Percentiles rank a stretch among this genome's conserved stretches.
These are phyloP conservation scores for Acleris emargana DNA, from an alignment of 2,888 invertebrate species.

Conservation along the genomic window DNA sequence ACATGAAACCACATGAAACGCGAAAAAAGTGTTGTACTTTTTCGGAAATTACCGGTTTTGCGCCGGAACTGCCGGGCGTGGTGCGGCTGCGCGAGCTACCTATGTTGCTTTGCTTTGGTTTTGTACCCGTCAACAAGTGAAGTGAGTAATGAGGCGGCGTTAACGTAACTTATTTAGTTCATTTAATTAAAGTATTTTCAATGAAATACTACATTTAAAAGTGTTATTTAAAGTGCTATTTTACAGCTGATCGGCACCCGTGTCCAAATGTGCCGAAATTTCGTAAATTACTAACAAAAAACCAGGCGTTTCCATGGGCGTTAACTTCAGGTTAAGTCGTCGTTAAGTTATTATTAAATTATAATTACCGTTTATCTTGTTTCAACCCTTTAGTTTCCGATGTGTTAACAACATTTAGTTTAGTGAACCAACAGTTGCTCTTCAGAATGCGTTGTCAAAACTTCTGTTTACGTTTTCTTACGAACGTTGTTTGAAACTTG, in stretches of 20 bases:
- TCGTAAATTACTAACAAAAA: conserved; percentile 50
- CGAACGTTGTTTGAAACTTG: conserved; percentile 48
- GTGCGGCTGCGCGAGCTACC: conserved; percentile 75
- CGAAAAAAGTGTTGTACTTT: conserved; percentile 12
- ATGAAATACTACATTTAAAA: conserved; percentile 46
- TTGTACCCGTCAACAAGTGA: conserved; percentile 58
- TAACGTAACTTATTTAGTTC: conserved; percentile 66
- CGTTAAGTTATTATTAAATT: conserved; percentile 75
- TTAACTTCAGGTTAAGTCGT: conserved; percentile 75
- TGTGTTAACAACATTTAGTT: neutral
- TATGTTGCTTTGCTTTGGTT: conserved; percentile 41
- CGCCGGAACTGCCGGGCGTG: conserved; percentile 70
- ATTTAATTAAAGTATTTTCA: conserved; percentile 53
- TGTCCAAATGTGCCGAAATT: conserved; percentile 50
- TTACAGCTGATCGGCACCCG: conserved; percentile 44
- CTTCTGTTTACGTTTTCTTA: conserved; percentile 47
- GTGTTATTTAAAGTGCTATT: conserved; percentile 35
- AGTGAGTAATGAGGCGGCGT: conserved; percentile 66
- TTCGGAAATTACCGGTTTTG: conserved; percentile 51
- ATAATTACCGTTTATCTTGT: conserved; percentile 60
- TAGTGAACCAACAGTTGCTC: neutral
- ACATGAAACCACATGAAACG: too few species aligned
- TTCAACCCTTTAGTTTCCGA: conserved; percentile 40
- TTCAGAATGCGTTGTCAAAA: neutral
- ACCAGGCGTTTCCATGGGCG: conserved; percentile 74